Evolutionary conservation across 2,797 vertebrate species (phyloP), one percentile per base, ranked within the genome.

Genomic region (Oreortyx pictus): DNA sequence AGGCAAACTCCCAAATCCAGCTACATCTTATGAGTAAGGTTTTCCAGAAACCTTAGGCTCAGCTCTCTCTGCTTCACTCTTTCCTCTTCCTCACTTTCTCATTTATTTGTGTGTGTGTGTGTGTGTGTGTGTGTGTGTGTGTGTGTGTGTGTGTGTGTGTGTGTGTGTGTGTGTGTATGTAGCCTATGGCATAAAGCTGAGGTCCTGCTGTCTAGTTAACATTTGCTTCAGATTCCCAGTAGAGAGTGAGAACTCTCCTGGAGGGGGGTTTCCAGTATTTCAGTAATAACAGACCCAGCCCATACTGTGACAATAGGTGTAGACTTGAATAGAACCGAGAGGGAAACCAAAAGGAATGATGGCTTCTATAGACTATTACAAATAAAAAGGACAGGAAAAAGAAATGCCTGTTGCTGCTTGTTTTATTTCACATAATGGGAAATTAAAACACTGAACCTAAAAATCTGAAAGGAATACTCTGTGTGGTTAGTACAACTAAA

Each of bases 11-110:
- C 29, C 50, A 39, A 16, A 66, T 8, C 11, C 66, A 87, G 23
- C 4, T 23, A 15, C 11, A 10, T 7, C 20, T 77, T 50, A 54
- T 39, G 20, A 0, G 0, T 22, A n/a, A n/a, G n/a, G 35, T 75
- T 11, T 56, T 37, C 60, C 41, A 41, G 0, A 41, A 70, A 15
- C 12, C 19, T 8, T 11, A 47, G n/a, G 7, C 14, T 11, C 37
- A 74, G 14, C 14, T 75, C 16, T 49, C 33, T 1, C 3, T 61
- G 37, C n/a, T 60, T 78, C 11, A 1, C 39, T 37, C 33, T 10
- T 9, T 2, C 29, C 14, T 3, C 37, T 57, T 64, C 31, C 24
- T 56, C 49, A 22, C 29, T 46, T 9, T 61, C 57, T 50, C 13
- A 56, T 35, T 50, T 17, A 39, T 24, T 41, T 41, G 5, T 41